Percentiles rank a stretch among this genome's conserved stretches.
Evolutionary conservation across 2,113 vertebrate species (phyloP).

Genomic region (Dasyurus viverrinus): DNA sequence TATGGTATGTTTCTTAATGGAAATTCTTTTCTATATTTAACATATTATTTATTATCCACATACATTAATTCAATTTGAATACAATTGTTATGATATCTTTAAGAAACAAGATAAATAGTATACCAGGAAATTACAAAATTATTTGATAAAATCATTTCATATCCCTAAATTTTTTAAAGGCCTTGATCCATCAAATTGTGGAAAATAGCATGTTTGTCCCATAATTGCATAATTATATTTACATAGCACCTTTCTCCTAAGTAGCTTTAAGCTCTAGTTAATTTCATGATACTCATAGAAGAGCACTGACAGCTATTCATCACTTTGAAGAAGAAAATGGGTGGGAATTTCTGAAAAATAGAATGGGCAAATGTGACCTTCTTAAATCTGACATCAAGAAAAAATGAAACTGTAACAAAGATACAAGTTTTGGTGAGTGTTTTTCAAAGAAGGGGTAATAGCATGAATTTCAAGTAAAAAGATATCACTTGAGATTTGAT

Average conservation of each 20-base stretch:
- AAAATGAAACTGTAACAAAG: neutral
- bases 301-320: neutral
- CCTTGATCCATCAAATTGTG: neutral
- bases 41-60: neutral
- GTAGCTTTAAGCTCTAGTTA: neutral
- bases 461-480: neutral
- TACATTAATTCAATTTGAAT: neutral
- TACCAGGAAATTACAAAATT: neutral
- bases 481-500: neutral
- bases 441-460: neutral
- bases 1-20: constrained; percentile 86
- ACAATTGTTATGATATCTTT: neutral
- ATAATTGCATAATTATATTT: neutral
- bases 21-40: neutral
- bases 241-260: neutral
- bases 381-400: neutral
- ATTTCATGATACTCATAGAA: neutral
- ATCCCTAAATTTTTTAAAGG: neutral
- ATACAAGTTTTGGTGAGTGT: neutral
- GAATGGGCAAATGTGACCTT: neutral
- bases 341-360: neutral
- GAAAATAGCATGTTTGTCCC: neutral
- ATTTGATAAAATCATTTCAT: neutral
- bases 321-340: neutral
- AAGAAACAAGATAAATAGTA: neutral